Evolutionary conservation across 2,888 invertebrate genomes (phyloP), one percentile per base, ranked within the genome.

Genomic region (Chelonus formosanus): DNA sequence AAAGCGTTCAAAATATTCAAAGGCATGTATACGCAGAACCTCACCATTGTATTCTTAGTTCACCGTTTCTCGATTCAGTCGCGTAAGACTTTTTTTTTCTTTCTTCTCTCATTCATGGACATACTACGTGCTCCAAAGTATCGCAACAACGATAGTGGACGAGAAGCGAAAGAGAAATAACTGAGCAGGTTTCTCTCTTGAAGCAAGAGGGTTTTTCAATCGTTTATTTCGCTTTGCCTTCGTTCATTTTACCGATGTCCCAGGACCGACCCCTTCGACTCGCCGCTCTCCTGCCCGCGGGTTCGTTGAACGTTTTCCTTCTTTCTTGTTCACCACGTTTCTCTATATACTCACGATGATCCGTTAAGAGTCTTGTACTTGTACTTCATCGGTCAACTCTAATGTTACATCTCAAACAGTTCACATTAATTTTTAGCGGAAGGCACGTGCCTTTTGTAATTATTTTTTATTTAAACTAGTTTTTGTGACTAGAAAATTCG

Each of bases 211-310:
- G 62, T 62, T 65, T 70, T 67, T 57, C 67, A 57, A 55, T 71
- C 64, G 68, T 70, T 74, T 76, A 72, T 73, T 73, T 76, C 70
- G 67, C 71, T 75, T 74, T 74, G 69, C 68, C 64, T 72, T 68
- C 65, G 74, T 71, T 75, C 71, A 74, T 76, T 75, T 76, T 70
- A 70, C 69, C 72, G 67, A 67, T 69, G 68, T 68, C 65, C 64
- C 65, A 59, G 68, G 66, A 67, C 65, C 60, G 50, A 67, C 71
- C 66, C 65, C 62, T 63, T 63, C 60, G 57, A 45, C 55, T 62
- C 36, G 43, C 43, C 58, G 52, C 59, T 44, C 40, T 44, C 50
- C n/a, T 60, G 65, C 36, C 55, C 36, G 47, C 50, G 70, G 64
- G 72, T 73, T 73, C 71, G 71, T 73, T 72, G 71, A 72, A 72